Evolutionary conservation across 2,797 vertebrate species (phyloP).

Genomic region (Phrynocephalus guinanensis): DNA sequence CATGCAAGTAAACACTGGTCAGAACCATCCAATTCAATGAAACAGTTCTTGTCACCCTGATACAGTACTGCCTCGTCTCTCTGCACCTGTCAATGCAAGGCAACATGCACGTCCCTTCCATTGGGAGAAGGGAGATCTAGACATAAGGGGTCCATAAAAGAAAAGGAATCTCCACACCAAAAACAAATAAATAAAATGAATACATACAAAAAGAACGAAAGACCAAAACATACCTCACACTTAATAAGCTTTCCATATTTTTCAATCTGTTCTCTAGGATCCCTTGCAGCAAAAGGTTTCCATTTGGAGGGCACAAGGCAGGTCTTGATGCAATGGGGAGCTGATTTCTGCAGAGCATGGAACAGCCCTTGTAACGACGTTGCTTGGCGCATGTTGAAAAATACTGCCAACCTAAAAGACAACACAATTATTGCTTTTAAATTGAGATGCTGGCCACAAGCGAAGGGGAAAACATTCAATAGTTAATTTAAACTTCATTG

Average conservation of each 20-base stretch:
- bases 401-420: slow-evolving; percentile 45
- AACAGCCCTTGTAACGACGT: not conserved
- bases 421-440: not conserved
- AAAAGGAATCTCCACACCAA: not conserved
- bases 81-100: too few relatives aligned
- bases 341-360: slow-evolving; percentile 4
- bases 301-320: not conserved
- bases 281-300: not conserved
- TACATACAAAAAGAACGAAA: not conserved
- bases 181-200: not conserved
- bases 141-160: not conserved
- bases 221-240: slow-evolving; percentile 32
- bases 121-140: not conserved
- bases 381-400: slow-evolving; percentile 19
- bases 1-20: not conserved
- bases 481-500: not conserved
- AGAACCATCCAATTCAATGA: not conserved
- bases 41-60: not conserved
- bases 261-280: not conserved
- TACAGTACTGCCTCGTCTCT: too few relatives aligned
- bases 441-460: not conserved
- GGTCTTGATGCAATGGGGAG: not conserved
- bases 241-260: not conserved
- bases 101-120: too few relatives aligned
- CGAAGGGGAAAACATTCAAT: not conserved